Evolutionary conservation across 1,140 invertebrate genomes (phyloP), one percentile per base, ranked within the genome.

Genomic region (Homalodisca vitripennis): DNA sequence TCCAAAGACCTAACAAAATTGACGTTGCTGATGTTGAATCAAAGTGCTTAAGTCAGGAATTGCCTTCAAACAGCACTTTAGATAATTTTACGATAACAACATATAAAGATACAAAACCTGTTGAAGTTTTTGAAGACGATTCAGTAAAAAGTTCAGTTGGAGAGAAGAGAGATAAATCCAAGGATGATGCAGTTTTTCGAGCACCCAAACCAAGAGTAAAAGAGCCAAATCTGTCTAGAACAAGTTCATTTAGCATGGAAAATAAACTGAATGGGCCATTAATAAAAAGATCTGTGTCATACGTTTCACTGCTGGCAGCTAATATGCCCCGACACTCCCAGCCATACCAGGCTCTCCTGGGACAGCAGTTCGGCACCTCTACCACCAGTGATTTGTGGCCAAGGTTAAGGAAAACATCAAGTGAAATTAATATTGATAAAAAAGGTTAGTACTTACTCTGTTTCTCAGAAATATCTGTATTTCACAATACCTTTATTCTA

Each of bases 41-140:
- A 3, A 24, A 51, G 48, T 24, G 48, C 26, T 17, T 51, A 60
- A 60, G 55, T 60, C 27, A 29, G 29, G 63, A 66, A 32, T 26
- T 66, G 27, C 13, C 26, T 20, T 1, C 32, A 1, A 48, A n/a
- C n/a, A 71, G 48, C 31, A 71, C 69, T 53, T 64, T 75, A 12
- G 62, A 75, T 22, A 75, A 75, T 71, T 75, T 75, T 60, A 72
- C 66, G 30, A 75, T 75, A 17, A 71, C 65, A 1, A 71, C 74
- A 10, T 75, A 75, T 32, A 66, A 73, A 48, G 70, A 72, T 29
- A 26, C 62, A 3, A 72, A 71, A 57, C 74, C 74, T 22, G 69
- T 67, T 2, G 71, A 75, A 27, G 72, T 75, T 47, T 75, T 73
- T 60, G 68, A 74, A 67, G 74, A 75, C 26, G 73, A 72, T 14